phyloP scores from a whole-genome alignment of 2,113 vertebrate species.

The Clarias magur region DNA sequence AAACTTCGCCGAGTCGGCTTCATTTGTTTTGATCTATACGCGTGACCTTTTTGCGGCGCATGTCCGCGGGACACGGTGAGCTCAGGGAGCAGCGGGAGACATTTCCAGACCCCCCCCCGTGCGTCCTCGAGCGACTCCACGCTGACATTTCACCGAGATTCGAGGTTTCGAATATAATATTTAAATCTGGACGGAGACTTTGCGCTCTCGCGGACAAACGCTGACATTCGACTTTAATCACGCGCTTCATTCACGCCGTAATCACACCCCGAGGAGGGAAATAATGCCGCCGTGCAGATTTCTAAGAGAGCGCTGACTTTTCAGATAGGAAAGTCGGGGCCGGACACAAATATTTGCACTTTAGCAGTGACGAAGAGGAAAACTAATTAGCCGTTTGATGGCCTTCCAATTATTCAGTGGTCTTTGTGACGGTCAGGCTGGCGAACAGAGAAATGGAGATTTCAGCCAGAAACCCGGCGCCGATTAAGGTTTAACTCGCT shows the following conservation, averaged over 20 bases:
- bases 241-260: conserved; percentile 55
- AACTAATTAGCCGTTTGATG: conserved; percentile 55
- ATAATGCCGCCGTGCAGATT: conserved; percentile 44
- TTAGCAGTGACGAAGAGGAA: conserved; percentile 57
- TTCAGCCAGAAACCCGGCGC: not conserved
- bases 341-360: conserved; percentile 56
- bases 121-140: conserved; percentile 58
- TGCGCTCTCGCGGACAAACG: conserved; percentile 55
- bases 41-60: conserved; percentile 62
- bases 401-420: conserved; percentile 50
- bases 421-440: conserved; percentile 53
- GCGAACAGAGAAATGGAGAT: conserved; percentile 34
- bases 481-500: not conserved
- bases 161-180: conserved; percentile 56
- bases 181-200: conserved; percentile 46
- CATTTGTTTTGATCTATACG: conserved; percentile 60
- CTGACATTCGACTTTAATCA: conserved; percentile 63
- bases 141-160: conserved; percentile 68
- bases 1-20: conserved; percentile 18
- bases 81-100: conserved; percentile 57
- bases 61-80: conserved; percentile 60
- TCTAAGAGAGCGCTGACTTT: conserved; percentile 56
- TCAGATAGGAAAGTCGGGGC: conserved; percentile 53
- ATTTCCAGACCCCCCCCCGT: conserved; percentile 42
- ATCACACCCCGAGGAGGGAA: conserved; percentile 39